Conservation (phyloP, 1,140 invertebrate species). For the Bombus cullumanus region DNA sequence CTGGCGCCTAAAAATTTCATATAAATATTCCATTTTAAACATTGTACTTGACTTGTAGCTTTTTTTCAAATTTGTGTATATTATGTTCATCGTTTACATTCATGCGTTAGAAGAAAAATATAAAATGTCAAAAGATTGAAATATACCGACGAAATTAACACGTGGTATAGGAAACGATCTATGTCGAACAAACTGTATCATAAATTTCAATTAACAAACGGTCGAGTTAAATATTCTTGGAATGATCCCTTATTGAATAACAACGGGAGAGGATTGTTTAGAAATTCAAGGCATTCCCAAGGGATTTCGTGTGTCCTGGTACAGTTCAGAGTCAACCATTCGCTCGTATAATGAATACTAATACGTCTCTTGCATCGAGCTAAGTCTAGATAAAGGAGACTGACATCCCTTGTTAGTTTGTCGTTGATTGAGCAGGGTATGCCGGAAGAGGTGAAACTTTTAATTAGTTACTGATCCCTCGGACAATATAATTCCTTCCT, state of each 20-base stretch:
- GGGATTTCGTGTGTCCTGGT: conserved; percentile 19
- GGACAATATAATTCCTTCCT: conserved; percentile 54
- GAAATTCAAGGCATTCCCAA: conserved; percentile 22
- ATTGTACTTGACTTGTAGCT: too few species aligned
- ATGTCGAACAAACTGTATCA: neutral
- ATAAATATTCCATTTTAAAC: too few species aligned
- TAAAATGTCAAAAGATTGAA: too few species aligned
- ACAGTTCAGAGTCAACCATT: conserved; percentile 31
- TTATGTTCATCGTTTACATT: too few species aligned
- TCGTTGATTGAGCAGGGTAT: conserved; percentile 40
- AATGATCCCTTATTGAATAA: conserved; percentile 9
- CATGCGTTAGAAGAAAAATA: too few species aligned
- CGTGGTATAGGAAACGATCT: neutral
- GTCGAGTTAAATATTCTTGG: neutral
- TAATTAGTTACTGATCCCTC: conserved; percentile 75
- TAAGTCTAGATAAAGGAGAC: conserved; percentile 54
- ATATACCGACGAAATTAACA: too few species aligned
- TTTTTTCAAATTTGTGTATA: too few species aligned
- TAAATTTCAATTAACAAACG: neutral
- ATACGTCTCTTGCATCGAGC: conserved; percentile 26
- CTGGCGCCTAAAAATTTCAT: too few species aligned
- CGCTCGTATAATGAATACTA: conserved; percentile 64
- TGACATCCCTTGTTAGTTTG: conserved; percentile 48
- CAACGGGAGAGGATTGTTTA: conserved; percentile 31
- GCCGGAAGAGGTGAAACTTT: conserved; percentile 68